phyloP scores from a whole-genome alignment of 2,888 invertebrate genomes.

The Salticus scenicus region DNA sequence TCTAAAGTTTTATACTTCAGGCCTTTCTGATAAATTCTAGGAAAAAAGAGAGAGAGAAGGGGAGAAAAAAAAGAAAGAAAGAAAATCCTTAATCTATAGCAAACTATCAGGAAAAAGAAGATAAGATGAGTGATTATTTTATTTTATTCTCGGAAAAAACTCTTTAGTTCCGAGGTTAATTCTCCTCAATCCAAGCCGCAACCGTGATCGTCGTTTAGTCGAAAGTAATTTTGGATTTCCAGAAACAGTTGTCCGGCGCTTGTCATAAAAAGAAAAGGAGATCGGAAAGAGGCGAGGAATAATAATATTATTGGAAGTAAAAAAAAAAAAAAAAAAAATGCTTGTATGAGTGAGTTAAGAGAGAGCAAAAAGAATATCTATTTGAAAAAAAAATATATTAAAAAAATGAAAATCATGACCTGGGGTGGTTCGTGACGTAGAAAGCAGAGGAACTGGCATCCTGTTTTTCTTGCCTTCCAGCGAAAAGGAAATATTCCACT shows the following conservation, averaged over 20 bases:
- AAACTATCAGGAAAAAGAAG: no score
- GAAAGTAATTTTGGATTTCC: not conserved
- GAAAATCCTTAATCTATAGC: no score
- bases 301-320: not conserved
- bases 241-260: not conserved
- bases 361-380: not conserved
- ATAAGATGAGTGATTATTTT: no score
- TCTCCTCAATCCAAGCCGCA: not conserved
- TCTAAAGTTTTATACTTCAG: no score
- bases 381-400: not conserved
- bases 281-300: not conserved
- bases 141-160: no score
- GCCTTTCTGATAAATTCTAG: no score
- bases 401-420: not conserved
- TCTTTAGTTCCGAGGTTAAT: not conserved
- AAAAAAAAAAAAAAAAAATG: not conserved
- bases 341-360: not conserved
- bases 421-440: constrained; percentile 24
- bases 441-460: constrained; percentile 50
- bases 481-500: constrained; percentile 39
- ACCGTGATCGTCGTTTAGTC: not conserved
- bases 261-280: not conserved
- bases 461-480: constrained; percentile 28
- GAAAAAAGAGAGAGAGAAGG: no score
- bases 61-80: no score